Percentiles rank a stretch among this genome's conserved stretches.
Conservation (phyloP, 2,797 vertebrate species). For the Triplophysa yarkandensis region DNA sequence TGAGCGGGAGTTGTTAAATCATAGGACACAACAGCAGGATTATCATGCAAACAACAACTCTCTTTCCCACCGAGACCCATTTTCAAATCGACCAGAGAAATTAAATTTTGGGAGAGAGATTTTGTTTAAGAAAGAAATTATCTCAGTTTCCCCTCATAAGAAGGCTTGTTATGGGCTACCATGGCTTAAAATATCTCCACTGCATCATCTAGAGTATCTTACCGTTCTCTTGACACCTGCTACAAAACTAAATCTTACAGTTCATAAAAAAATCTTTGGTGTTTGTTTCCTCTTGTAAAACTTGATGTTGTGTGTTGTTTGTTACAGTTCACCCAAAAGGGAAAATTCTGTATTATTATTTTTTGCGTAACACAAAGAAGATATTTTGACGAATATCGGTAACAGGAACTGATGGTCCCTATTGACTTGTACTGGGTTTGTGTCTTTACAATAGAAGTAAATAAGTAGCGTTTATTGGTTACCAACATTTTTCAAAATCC, state of each 20-base stretch:
- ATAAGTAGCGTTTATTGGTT: too few relatives aligned
- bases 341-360: too few relatives aligned
- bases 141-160: conserved; percentile 1
- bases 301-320: neutral
- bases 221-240: neutral
- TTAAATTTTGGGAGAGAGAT: conserved; percentile 10
- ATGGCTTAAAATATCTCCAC: conserved; percentile 4
- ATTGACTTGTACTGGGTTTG: too few relatives aligned
- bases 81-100: conserved; percentile 46
- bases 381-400: too few relatives aligned
- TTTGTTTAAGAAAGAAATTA: neutral
- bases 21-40: conserved; percentile 64
- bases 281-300: neutral
- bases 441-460: too few relatives aligned
- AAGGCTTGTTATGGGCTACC: neutral
- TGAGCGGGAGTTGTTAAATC: conserved; percentile 70
- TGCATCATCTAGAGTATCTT: neutral
- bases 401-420: too few relatives aligned
- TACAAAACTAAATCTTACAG: neutral
- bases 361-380: too few relatives aligned
- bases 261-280: neutral
- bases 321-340: too few relatives aligned
- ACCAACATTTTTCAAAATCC: too few relatives aligned
- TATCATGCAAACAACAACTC: conserved; percentile 54
- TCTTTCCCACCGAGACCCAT: conserved; percentile 51